Base-by-base conservation (phyloP, 2,113 vertebrate species). In the Carassius carassius region DNA sequence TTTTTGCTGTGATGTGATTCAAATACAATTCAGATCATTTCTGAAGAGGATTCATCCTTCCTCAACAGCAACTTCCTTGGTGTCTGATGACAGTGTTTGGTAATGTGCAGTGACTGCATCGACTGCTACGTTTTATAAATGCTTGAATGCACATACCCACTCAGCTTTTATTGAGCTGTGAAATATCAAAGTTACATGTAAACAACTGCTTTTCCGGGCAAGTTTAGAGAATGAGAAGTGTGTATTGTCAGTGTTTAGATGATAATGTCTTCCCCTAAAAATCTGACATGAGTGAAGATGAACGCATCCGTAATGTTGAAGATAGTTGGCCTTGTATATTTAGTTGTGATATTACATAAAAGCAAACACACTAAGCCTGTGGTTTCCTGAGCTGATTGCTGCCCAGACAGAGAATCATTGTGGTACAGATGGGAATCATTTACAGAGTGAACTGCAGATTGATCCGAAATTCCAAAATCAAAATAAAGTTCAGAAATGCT, bases 391-490 rank as follows among this genome's bases (percentile, higher is more conserved):
- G 8, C 44, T 69, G 16, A 81, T 67, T 81, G 44, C 44, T 21
- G n/a, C 78, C 78, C 37, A 81, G 78, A 81, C 78, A 81, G 16
- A 32, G 78, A 67, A 81, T 49, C 78, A 81, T 88, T 84, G 60
- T 82, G 80, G 81, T 60, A 84, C 92, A 93, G 91, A 91, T 93
- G 93, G 92, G 87, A 93, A 92, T 90, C 90, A 93, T 93, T 92
- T 92, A 91, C 88, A 85, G 25, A 89, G 85, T 82, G 41, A 51
- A 69, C 10, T 49, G 51, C 2, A 67, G 78, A 81, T 81, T 51
- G 23, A 69, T 67, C 23, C 32, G 62, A 47, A 51, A 69, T 67
- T 21, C 23, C 62, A 32, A 79, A 62, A 79, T 62, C 58, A 5
- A 62, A 78, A 79, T 23, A 8, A 79, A n/a, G 77, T 79, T 63